A percentile compares a stretch with the other conserved stretches of the same genome.
phyloP scores from a whole-genome alignment of 2,888 invertebrate genomes.

The Carpatolechia fugitivella region DNA sequence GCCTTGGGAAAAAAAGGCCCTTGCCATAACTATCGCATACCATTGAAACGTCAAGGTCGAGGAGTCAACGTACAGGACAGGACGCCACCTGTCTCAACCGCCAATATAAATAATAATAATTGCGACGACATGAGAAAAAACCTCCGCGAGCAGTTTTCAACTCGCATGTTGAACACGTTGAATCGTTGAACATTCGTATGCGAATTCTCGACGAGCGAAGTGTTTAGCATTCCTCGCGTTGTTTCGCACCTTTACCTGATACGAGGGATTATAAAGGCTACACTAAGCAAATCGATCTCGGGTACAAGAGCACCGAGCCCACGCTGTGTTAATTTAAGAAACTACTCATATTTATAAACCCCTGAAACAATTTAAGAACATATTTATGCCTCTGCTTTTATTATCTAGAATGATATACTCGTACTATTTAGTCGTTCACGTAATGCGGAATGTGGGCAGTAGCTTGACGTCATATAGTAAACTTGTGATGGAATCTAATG shows the following conservation, averaged over 20 bases:
- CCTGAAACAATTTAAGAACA: conserved; percentile 27
- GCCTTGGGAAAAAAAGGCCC: conserved; percentile 58
- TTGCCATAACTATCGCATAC: conserved; percentile 56
- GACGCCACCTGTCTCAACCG: conserved; percentile 67
- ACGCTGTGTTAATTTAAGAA: conserved; percentile 31
- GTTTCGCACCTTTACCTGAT: conserved; percentile 22
- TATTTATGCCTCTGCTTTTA: conserved; percentile 15
- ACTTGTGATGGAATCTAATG: not conserved
- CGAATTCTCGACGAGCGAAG: conserved; percentile 30
- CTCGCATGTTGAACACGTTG: conserved; percentile 26
- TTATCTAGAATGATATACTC: conserved; percentile 11
- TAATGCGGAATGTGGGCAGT: conserved; percentile 3
- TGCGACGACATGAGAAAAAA: conserved; percentile 36
- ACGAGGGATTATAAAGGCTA: conserved; percentile 4
- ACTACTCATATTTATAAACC: conserved; percentile 41
- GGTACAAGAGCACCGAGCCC: conserved; percentile 33
- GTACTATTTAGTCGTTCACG: conserved; percentile 1
- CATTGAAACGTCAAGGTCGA: conserved; percentile 69
- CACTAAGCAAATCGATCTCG: not conserved
- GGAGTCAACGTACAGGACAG: conserved; percentile 67
- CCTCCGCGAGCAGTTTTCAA: conserved; percentile 29
- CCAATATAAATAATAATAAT: conserved; percentile 51
- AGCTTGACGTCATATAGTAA: conserved; percentile 1
- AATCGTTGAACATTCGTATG: conserved; percentile 36
- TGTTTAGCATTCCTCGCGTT: conserved; percentile 38